A percentile compares a stretch with the other conserved stretches of the same genome.
Conservation (phyloP, 2,888 invertebrate species). For the Meandrusa payeni region DNA sequence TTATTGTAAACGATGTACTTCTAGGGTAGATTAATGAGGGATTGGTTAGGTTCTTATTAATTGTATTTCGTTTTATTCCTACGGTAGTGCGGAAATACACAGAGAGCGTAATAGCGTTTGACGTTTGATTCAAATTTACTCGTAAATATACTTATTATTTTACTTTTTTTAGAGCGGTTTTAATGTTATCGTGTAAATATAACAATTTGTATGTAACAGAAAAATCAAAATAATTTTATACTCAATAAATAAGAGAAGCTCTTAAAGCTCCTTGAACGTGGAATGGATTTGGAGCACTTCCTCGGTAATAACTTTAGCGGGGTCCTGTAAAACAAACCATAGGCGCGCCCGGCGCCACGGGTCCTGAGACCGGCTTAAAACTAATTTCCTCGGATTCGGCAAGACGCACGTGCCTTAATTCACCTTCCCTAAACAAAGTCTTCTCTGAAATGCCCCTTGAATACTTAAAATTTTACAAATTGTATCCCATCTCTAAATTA, state of each 20-base stretch:
- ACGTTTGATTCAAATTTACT: too few species aligned
- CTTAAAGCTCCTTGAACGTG: conserved; percentile 15
- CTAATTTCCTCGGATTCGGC: conserved; percentile 24
- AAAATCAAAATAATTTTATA: not conserved
- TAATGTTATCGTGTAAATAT: too few species aligned
- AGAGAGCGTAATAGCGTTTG: too few species aligned
- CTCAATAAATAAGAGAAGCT: conserved; percentile 2
- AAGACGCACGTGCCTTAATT: conserved; percentile 27
- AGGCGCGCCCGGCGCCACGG: not conserved
- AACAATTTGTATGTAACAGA: too few species aligned
- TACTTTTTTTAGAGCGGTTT: too few species aligned
- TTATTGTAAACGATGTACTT: too few species aligned
- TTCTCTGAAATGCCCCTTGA: conserved; percentile 6
- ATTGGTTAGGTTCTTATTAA: too few species aligned
- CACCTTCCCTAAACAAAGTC: not conserved
- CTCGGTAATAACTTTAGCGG: conserved; percentile 28
- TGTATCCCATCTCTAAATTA: not conserved
- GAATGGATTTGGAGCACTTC: conserved; percentile 29
- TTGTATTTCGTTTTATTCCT: too few species aligned
- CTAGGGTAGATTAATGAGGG: too few species aligned
- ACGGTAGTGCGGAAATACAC: too few species aligned
- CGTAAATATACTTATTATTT: too few species aligned
- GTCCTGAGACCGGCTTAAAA: conserved; percentile 22
- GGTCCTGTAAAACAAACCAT: conserved; percentile 26
- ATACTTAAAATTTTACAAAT: conserved; percentile 4